Conservation (phyloP, 2,797 vertebrate species). For the Trachurus trachurus region DNA sequence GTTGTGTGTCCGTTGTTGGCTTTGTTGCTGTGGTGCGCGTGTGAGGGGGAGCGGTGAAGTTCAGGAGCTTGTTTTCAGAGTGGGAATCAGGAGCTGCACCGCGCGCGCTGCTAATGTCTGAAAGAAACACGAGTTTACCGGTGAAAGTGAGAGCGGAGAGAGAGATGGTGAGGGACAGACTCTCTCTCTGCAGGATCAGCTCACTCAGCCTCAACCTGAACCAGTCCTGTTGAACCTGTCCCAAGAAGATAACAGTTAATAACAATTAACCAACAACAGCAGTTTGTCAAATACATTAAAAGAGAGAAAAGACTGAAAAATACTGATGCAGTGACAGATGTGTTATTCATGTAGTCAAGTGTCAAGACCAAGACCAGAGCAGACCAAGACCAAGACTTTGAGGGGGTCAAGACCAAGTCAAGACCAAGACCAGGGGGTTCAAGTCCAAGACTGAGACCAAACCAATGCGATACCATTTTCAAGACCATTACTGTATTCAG, state of each 20-base stretch:
- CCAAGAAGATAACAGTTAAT: no score
- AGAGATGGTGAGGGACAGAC: not conserved
- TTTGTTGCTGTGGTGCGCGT: constrained; percentile 54
- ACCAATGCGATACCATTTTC: no score
- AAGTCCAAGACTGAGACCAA: no score
- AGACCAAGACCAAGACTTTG: no score
- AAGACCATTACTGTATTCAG: no score
- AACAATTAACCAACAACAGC: no score
- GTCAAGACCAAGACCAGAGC: no score
- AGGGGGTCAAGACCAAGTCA: no score
- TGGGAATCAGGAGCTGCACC: not conserved
- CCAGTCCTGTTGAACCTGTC: not conserved
- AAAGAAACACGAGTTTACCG: not conserved
- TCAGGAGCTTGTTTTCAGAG: not conserved
- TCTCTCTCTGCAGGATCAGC: not conserved
- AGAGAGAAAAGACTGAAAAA: not conserved
- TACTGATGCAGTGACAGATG: not conserved
- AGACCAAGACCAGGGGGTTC: no score
- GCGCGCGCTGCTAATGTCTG: not conserved
- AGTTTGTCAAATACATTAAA: not conserved
- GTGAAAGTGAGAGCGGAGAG: not conserved
- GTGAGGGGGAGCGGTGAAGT: not conserved
- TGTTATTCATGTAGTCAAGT: not conserved
- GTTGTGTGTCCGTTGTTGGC: constrained; percentile 53
- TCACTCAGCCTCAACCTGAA: not conserved